These are phyloP conservation scores for Mythimna loreyi DNA, from an alignment of 2,888 invertebrate genomes.

Conservation along the genomic window DNA sequence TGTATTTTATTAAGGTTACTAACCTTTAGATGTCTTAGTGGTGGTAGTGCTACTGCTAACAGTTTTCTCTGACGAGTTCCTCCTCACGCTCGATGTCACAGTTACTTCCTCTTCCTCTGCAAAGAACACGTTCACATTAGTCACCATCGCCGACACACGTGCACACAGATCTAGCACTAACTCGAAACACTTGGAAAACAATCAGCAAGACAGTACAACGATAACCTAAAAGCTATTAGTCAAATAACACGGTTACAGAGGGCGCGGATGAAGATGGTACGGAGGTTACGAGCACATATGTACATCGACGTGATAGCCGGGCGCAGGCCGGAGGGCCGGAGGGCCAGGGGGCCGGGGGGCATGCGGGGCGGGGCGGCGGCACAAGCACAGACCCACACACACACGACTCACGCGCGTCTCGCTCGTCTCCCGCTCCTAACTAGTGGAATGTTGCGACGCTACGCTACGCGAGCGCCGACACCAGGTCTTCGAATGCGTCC, in stretches of 20 bases:
- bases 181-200: slow-evolving; percentile 80
- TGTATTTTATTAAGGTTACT: slow-evolving; percentile 2
- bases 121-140: slow-evolving; percentile 63
- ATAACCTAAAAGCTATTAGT: slow-evolving; percentile 88
- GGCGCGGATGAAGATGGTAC: slow-evolving; percentile 80
- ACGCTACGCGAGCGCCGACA: slow-evolving; percentile 91
- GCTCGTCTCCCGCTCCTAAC: slow-evolving; percentile 85
- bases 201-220: slow-evolving; percentile 84
- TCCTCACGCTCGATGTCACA: slow-evolving; percentile 87
- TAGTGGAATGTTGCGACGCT: slow-evolving; percentile 87
- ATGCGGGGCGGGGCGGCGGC: slow-evolving; percentile 75
- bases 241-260: slow-evolving; percentile 86
- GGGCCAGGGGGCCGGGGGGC: slow-evolving; percentile 66
- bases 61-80: slow-evolving; percentile 89
- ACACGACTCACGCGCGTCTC: slow-evolving; percentile 90
- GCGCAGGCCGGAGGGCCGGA: slow-evolving; percentile 58
- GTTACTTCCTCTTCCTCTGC: slow-evolving; percentile 87
- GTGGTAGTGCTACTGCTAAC: slow-evolving; percentile 91
- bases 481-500: slow-evolving; percentile 96
- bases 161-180: slow-evolving; percentile 67
- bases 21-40: slow-evolving; percentile 92
- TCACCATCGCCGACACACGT: neutral
- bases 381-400: slow-evolving; percentile 89
- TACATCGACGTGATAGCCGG: slow-evolving; percentile 78
- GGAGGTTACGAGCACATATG: slow-evolving; percentile 81